Percentiles rank a stretch among this genome's conserved stretches.
phyloP scores from a whole-genome alignment of 1,140 invertebrate genomes.

The Platyscapa corneri region DNA sequence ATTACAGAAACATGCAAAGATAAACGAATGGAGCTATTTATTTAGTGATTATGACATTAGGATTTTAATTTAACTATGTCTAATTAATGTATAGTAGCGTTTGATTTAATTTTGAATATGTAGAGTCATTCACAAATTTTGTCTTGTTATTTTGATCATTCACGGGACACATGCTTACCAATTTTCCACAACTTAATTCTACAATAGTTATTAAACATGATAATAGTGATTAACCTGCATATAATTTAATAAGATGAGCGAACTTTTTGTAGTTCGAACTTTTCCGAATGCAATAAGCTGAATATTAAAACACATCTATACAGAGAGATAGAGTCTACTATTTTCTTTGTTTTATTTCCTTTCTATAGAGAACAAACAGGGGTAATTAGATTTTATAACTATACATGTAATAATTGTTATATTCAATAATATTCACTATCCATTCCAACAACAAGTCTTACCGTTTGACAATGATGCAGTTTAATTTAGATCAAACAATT shows the following conservation, averaged over 20 bases:
- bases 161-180: conserved; percentile 14
- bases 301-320: conserved; percentile 57
- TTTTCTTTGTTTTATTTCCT: conserved; percentile 34
- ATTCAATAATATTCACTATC: conserved; percentile 45
- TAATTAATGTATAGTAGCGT: background rate
- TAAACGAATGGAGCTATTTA: background rate
- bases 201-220: conserved; percentile 22
- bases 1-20: conserved; percentile 3
- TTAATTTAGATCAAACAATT: too few relatives aligned
- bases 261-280: conserved; percentile 18
- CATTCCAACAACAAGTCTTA: conserved; percentile 45
- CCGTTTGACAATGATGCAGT: conserved; percentile 12
- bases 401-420: conserved; percentile 46
- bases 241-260: conserved; percentile 27
- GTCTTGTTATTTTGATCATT: background rate
- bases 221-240: conserved; percentile 28
- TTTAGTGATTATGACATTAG: background rate
- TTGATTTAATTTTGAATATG: conserved; percentile 6
- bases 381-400: conserved; percentile 53
- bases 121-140: background rate
- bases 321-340: conserved; percentile 54
- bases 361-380: conserved; percentile 52
- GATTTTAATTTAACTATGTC: background rate
- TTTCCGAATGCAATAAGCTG: conserved; percentile 42
- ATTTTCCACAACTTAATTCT: background rate